Evolutionary conservation across 2,113 vertebrate species (phyloP).

Genomic region (Plecturocebus donacophilus): DNA sequence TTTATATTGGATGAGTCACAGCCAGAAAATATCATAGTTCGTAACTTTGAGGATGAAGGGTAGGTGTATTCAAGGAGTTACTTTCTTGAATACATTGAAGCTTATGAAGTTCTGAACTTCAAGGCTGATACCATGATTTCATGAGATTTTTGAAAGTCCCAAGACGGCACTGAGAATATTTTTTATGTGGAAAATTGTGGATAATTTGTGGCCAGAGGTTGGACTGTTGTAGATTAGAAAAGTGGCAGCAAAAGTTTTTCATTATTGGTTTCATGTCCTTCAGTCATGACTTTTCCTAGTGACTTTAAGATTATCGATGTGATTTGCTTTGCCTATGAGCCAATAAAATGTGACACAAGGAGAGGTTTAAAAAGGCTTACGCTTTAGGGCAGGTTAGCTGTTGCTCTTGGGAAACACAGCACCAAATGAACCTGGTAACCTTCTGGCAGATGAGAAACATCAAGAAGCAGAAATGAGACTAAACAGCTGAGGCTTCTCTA

Average conservation of each 20-base stretch:
- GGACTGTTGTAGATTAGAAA: neutral
- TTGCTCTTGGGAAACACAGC: neutral
- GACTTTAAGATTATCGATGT: neutral
- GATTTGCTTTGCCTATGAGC: neutral
- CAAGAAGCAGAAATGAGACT: neutral
- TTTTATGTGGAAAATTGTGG: neutral
- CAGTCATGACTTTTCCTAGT: neutral
- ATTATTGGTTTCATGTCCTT: neutral
- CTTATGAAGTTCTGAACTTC: neutral
- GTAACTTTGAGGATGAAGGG: neutral
- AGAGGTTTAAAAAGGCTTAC: neutral
- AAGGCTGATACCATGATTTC: neutral
- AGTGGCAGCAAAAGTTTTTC: neutral
- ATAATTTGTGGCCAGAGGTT: no score
- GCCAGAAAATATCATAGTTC: neutral
- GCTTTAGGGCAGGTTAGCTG: neutral
- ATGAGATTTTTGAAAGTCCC: neutral
- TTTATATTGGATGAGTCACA: neutral
- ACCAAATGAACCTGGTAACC: neutral
- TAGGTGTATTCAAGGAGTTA: neutral
- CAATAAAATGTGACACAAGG: neutral
- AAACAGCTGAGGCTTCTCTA: neutral
- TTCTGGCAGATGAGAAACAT: no score
- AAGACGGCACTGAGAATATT: neutral
- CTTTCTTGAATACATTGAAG: neutral